phyloP scores from a whole-genome alignment of 2,797 vertebrate species.

The Chloroceryle inda region DNA sequence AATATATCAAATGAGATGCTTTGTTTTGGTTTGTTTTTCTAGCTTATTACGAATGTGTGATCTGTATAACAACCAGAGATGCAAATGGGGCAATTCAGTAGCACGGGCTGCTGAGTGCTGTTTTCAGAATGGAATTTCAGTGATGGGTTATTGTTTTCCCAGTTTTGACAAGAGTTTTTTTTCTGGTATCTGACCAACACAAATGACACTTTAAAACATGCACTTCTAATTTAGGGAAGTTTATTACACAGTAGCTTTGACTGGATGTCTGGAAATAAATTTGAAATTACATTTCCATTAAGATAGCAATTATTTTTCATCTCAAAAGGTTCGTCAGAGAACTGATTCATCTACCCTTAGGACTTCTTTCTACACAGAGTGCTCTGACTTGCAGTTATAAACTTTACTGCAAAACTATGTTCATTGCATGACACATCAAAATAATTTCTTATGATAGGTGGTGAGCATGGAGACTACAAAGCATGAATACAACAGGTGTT shows the following conservation, averaged over 20 bases:
- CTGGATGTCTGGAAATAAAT: constrained; percentile 2
- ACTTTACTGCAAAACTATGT: not conserved
- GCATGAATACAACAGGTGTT: not conserved
- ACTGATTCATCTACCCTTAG: not conserved
- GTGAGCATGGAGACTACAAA: not conserved
- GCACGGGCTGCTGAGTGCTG: not conserved
- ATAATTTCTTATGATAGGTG: not conserved
- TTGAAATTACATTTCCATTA: not conserved
- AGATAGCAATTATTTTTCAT: not conserved
- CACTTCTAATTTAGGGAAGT: constrained; percentile 5
- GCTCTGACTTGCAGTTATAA: not conserved
- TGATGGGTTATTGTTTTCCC: not conserved
- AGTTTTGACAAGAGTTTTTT: not conserved
- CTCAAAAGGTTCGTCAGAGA: not conserved
- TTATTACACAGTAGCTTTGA: constrained; percentile 19
- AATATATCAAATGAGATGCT: not conserved
- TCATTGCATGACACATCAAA: not conserved
- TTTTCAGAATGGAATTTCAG: not conserved
- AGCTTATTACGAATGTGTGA: not conserved
- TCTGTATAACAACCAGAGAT: not conserved
- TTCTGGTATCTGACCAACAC: not conserved
- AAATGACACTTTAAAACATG: not conserved
- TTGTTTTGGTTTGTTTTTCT: not conserved
- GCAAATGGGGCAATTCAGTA: not conserved
- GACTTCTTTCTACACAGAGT: not conserved